Evolutionary conservation across 2,113 vertebrate species (phyloP).

Genomic region (Heterotilapia buettikoferi): DNA sequence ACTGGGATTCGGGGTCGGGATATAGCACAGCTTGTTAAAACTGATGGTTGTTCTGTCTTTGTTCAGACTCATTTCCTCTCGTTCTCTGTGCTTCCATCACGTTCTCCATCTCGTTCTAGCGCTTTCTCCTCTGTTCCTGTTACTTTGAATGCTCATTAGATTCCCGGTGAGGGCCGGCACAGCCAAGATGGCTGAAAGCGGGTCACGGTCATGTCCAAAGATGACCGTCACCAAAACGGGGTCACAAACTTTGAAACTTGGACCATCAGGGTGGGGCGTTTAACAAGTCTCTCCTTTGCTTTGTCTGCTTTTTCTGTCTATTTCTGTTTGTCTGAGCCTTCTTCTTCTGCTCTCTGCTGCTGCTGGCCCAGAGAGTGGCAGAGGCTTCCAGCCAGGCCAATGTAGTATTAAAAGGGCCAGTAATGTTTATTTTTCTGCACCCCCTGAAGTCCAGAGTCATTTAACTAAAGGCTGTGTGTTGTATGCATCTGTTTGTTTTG

Average conservation of each 20-base stretch:
- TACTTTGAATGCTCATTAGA: conserved; percentile 18
- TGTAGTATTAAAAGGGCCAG: conserved; percentile 16
- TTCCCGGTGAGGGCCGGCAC: background rate
- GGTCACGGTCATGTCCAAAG: background rate
- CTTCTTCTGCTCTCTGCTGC: background rate
- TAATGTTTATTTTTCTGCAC: background rate
- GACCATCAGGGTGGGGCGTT: background rate
- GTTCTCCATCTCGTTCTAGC: background rate
- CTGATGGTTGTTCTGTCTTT: background rate
- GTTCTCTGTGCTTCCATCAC: background rate
- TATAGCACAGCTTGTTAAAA: background rate
- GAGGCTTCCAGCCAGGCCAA: background rate
- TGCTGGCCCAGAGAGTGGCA: background rate
- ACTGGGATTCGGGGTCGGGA: background rate
- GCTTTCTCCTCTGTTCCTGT: background rate
- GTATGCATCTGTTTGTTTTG: background rate
- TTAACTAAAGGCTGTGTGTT: background rate
- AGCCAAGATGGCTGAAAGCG: conserved; percentile 27
- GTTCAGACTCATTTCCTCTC: background rate
- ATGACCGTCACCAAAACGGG: background rate
- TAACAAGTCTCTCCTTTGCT: background rate
- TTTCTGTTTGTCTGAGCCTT: background rate
- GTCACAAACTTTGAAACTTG: background rate
- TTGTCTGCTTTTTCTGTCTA: background rate
- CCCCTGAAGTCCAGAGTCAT: background rate